These are phyloP conservation scores for Himalopsyche phryganea DNA, from an alignment of 1,140 invertebrate genomes.

Conservation along the genomic window DNA sequence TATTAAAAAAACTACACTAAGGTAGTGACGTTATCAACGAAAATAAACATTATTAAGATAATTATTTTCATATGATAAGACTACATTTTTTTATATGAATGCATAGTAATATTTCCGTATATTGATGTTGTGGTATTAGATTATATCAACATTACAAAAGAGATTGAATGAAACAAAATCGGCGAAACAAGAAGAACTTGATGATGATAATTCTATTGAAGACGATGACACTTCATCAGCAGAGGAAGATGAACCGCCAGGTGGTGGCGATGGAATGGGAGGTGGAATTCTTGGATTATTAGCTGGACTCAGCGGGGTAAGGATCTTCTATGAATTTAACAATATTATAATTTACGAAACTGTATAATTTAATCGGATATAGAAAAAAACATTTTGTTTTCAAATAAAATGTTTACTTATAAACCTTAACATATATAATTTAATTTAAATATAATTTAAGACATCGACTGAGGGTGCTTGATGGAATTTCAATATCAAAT, in stretches of 20 bases:
- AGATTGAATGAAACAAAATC: conserved; percentile 1
- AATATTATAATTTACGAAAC: not conserved
- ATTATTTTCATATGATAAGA: too few species aligned
- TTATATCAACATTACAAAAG: not conserved
- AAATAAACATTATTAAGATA: too few species aligned
- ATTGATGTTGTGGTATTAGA: too few species aligned
- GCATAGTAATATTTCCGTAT: too few species aligned
- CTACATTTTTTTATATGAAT: too few species aligned
- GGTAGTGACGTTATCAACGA: too few species aligned
- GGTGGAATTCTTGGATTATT: conserved; percentile 44
- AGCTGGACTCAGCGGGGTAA: conserved; percentile 48
- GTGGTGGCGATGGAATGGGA: conserved; percentile 30
- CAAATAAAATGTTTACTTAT: conserved; percentile 3
- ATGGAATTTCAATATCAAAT: too few species aligned
- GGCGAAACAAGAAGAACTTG: not conserved
- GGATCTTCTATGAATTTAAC: conserved; percentile 6
- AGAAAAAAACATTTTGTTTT: conserved; percentile 5
- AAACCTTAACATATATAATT: not conserved
- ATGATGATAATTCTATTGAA: conserved; percentile 2
- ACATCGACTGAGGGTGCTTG: too few species aligned
- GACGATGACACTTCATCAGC: not conserved
- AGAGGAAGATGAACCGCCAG: conserved; percentile 31
- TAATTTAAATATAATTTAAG: too few species aligned
- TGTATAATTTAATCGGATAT: too few species aligned
- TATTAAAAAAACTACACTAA: too few species aligned